Evolutionary conservation across 1,140 invertebrate species (phyloP), one percentile per base, ranked within the genome.

Genomic region (Marisa cornuarietis): DNA sequence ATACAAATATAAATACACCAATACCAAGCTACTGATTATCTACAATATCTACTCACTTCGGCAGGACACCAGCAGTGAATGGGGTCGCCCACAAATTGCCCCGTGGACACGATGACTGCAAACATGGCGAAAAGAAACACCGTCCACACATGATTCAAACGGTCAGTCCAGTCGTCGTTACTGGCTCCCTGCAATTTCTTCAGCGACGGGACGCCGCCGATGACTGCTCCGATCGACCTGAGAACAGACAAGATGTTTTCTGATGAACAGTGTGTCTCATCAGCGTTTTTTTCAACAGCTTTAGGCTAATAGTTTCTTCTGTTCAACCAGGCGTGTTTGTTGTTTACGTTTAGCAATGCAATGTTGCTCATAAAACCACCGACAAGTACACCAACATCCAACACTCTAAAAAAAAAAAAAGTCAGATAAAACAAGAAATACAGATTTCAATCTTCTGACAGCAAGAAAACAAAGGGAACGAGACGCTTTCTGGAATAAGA

Each of bases 31-130:
- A 42, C 31, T n/a, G n/a, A n/a, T n/a, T n/a, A n/a, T n/a, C n/a
- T n/a, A n/a, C n/a, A n/a, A n/a, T n/a, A 42, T 42, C 31, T n/a
- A 77, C 76, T 79, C 52, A 79, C 82, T 75, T 90, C 88, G 16
- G 87, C 90, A 18, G 90, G 90, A 61, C 83, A 84, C 91, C 91
- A 92, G 83, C 91, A 92, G 78, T 90, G 87, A 42, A 92, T 90
- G 6, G 90, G 89, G 76, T 91, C 90, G 7, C 90, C 90, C 1
- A 90, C 89, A 72, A 89, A 90, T 80, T 90, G 88, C 6, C 84
- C 81, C 0, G 88, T 88, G 26, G 84, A 85, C 71, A 90, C 84
- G 1, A 89, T 83, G 58, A 89, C 84, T 42, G 85, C 87, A 63
- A 89, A 87, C 22, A 90, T 69, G 24, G 87, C 79, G 42, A 90